phyloP scores from a whole-genome alignment of 2,888 invertebrate genomes.

The Glaucopsyche alexis region DNA sequence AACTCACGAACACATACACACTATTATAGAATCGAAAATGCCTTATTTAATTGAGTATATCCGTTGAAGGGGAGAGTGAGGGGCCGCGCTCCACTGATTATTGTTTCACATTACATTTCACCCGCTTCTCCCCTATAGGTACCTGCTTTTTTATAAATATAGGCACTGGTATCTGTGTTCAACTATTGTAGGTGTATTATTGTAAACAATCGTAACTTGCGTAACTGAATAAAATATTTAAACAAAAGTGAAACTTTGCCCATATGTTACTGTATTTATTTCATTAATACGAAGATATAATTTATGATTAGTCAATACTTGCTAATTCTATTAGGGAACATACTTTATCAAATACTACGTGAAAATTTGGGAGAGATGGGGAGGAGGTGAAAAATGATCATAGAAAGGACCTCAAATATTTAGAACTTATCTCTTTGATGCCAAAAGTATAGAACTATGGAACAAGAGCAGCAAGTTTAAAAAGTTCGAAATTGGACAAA shows the following conservation, averaged over 20 bases:
- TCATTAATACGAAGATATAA: too few species aligned
- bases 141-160: conserved; percentile 14
- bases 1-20: neutral
- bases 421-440: too few species aligned
- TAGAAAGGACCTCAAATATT: too few species aligned
- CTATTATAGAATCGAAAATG: conserved; percentile 3
- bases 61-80: conserved; percentile 40
- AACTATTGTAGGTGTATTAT: neutral
- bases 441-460: too few species aligned
- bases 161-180: neutral
- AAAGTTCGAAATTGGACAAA: neutral
- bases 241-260: neutral
- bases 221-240: neutral
- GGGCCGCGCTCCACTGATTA: conserved; percentile 59
- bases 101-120: conserved; percentile 55
- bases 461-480: neutral
- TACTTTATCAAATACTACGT: too few species aligned
- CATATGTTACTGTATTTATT: too few species aligned
- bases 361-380: too few species aligned
- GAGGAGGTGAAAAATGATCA: too few species aligned
- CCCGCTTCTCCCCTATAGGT: conserved; percentile 24
- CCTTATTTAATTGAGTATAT: conserved; percentile 18
- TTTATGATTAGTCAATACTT: too few species aligned
- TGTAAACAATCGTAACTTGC: neutral
- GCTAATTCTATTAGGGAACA: too few species aligned